Base-by-base conservation (phyloP, 2,113 vertebrate genomes). In the Xiphophorus couchianus region DNA sequence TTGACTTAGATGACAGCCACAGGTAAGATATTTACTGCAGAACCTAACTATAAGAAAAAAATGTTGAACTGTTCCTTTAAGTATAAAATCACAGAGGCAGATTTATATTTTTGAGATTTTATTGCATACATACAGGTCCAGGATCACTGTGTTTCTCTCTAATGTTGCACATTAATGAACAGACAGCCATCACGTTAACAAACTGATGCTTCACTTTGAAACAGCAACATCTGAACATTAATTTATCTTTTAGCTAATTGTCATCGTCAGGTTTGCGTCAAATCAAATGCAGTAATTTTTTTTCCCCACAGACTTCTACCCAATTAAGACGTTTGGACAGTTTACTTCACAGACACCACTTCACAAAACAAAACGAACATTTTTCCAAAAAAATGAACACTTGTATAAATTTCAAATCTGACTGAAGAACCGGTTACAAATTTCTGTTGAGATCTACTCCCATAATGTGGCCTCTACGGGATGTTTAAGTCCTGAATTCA, bases 71-170 rank as follows among this genome's bases (percentile, higher is more conserved):
- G 17, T 48, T 17, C 13, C 42, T 44, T 54, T 8, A 58, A 51
- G 61, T 30, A 13, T 64, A 71, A 64, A 28, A 71, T 48, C 5
- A 72, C 0, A 0, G 27, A 64, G 30, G 48, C 78, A 1, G 1
- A 22, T 42, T 28, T 8, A 66, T 78, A 71, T 89, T 85, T 69
- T 72, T 33, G 72, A 73, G 80, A 71, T 78, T 93, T 93, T 90
- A 93, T 93, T 92, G 87, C 87, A 66, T 82, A 81, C 75, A 85
- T 88, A 86, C 65, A 74, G 58, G 63, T 89, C 80, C 85, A 86
- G 74, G 85, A 89, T 81, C 67, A 73, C 82, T 37, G 68, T 86
- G 82, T 83, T 37, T 70, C 76, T 63, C 74, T 80, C 88, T 89
- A 81, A 80, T 77, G 80, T 48, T 85, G 81, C 88, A 91, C 82